Evolutionary conservation across 2,888 invertebrate genomes (phyloP).

Genomic region (Lymantria monacha): DNA sequence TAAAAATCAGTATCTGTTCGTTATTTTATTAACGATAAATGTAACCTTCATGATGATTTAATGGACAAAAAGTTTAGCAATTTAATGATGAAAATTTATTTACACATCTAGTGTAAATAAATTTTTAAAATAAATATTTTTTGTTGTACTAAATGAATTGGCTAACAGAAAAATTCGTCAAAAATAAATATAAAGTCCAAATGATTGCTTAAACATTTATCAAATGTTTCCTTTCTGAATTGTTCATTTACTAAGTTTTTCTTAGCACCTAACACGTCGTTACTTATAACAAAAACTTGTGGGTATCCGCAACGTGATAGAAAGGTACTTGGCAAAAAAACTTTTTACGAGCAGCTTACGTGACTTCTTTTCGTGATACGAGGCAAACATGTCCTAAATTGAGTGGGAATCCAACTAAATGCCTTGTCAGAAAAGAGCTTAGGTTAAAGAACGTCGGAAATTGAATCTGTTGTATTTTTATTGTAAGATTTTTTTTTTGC

Average conservation of each 20-base stretch:
- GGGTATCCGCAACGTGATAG: conserved; percentile 14
- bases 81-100: too few species aligned
- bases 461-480: conserved; percentile 25
- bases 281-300: conserved; percentile 16
- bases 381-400: conserved; percentile 30
- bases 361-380: conserved; percentile 28
- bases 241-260: conserved; percentile 4
- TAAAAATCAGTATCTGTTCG: too few species aligned
- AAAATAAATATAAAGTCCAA: not conserved
- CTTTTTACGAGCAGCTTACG: conserved; percentile 30
- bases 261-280: conserved; percentile 10
- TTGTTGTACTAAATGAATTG: too few species aligned
- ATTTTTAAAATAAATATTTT: not conserved
- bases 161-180: not conserved
- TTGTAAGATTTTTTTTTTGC: not conserved
- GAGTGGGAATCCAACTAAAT: conserved; percentile 27
- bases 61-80: too few species aligned
- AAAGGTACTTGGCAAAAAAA: conserved; percentile 21
- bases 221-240: not conserved
- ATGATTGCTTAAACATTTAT: too few species aligned
- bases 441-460: conserved; percentile 18
- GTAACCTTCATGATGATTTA: too few species aligned
- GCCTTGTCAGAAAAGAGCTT: conserved; percentile 23
- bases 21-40: too few species aligned
- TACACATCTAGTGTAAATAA: too few species aligned